Base-by-base conservation (phyloP, 2,888 invertebrate genomes). In the Chloroclystis v-ata region DNA sequence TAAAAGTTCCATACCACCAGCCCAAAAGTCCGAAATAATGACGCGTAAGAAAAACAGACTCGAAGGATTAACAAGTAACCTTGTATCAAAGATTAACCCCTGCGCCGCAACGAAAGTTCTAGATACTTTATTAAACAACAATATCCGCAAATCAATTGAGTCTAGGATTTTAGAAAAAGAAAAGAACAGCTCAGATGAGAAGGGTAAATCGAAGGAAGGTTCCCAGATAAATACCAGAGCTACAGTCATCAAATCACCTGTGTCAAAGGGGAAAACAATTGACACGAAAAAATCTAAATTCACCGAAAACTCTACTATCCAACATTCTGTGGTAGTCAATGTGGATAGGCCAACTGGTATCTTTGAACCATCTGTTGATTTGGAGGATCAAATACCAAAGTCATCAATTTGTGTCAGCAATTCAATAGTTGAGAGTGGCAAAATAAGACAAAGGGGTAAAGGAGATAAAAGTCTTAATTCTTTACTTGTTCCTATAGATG, bases 291-390 rank as follows among this genome's bases (percentile, higher is more conserved):
- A 86, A 65, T 61, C 75, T 0, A 88, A 78, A 65, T 52, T 69
- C 47, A 43, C 66, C 29, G 47, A 58, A 26, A 46, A 20, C 10
- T 20, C 20, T 20, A 33, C 57, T 3, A 48, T 66, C n/a, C 78
- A 78, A 47, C 69, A 69, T 52, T 63, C 69, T 9, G 59, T 82
- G 12, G 78, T 86, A 24, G 80, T 87, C 0, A 84, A 85, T 64
- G 76, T 83, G 3, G 88, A 89, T 58, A 82, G 82, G 56, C 92
- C 92, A 0, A 92, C 92, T 0, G 93, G 93, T 5, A 90, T 93
- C 61, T 93, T 93, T 71, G 92, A 92, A 66, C 90, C 93, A 0
- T 91, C 92, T 1, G 78, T 92, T 24, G 92, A 92, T 72, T 77
- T 92, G 49, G 92, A 92, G 78, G 89, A 92, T 55, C 91, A 91